Percentiles rank a stretch among this genome's conserved stretches.
phyloP scores from a whole-genome alignment of 2,888 invertebrate species.

The Arctia plantaginis region DNA sequence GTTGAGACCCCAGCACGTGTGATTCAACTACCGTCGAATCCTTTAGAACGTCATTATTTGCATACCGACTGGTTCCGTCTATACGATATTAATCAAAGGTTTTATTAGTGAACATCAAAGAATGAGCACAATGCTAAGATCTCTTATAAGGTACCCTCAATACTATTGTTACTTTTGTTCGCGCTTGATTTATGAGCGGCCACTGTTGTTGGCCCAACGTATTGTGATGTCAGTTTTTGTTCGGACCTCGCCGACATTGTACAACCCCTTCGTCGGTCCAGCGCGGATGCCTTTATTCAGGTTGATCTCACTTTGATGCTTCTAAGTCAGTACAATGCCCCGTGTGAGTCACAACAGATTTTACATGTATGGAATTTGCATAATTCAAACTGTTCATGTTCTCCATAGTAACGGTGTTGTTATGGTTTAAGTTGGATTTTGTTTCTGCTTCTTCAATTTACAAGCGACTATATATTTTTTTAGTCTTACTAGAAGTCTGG shows the following conservation, averaged over 20 bases:
- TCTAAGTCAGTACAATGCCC: slow-evolving; percentile 78
- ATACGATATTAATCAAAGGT: slow-evolving; percentile 87
- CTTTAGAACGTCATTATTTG: slow-evolving; percentile 81
- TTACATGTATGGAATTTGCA: slow-evolving; percentile 60
- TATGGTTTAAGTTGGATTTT: slow-evolving; percentile 16
- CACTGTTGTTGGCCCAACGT: slow-evolving; percentile 84
- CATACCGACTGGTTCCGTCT: slow-evolving; percentile 84
- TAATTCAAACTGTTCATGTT: slow-evolving; percentile 47
- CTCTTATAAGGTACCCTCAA: slow-evolving; percentile 87
- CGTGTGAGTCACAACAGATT: slow-evolving; percentile 67
- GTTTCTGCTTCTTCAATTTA: slow-evolving; percentile 14
- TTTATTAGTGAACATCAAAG: slow-evolving; percentile 87
- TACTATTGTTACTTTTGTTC: slow-evolving; percentile 86
- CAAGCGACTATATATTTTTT: neutral
- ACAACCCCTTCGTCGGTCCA: slow-evolving; percentile 82
- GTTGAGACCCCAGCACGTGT: slow-evolving; percentile 81
- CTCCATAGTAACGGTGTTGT: slow-evolving; percentile 34
- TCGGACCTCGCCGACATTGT: slow-evolving; percentile 84
- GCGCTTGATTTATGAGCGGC: slow-evolving; percentile 86
- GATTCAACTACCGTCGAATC: slow-evolving; percentile 78
- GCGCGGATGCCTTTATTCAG: slow-evolving; percentile 81
- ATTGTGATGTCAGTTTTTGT: slow-evolving; percentile 86
- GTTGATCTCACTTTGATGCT: slow-evolving; percentile 83
- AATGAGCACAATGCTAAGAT: slow-evolving; percentile 85
- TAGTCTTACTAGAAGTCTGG: neutral